Conservation (phyloP, 2,888 invertebrate species). For the Diplolepis rosae region DNA sequence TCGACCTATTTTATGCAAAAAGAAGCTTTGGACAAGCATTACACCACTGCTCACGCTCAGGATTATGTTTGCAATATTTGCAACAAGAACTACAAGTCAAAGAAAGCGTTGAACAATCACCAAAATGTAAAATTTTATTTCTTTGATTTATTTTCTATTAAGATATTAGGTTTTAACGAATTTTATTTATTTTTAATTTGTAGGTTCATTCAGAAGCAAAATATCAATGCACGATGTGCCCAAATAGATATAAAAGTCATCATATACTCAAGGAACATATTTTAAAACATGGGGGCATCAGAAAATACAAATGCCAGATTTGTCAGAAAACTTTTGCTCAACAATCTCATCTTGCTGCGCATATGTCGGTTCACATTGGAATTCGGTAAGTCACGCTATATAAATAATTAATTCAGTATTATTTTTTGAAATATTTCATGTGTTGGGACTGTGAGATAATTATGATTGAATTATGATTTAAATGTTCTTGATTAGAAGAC, state of each 20-base stretch:
- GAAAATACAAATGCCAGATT: conserved; percentile 62
- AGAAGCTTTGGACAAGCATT: conserved; percentile 54
- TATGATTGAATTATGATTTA: too few relatives aligned
- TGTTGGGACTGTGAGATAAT: too few relatives aligned
- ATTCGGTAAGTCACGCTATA: conserved; percentile 46
- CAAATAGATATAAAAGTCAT: conserved; percentile 53
- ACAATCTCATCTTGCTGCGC: conserved; percentile 66
- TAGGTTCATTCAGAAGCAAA: conserved; percentile 18
- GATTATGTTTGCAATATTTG: conserved; percentile 59
- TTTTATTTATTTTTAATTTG: background rate
- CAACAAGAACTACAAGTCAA: conserved; percentile 54
- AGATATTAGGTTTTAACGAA: background rate
- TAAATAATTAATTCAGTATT: too few relatives aligned
- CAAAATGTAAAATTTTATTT: conserved; percentile 16
- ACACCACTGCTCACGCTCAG: conserved; percentile 38
- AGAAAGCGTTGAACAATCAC: conserved; percentile 43
- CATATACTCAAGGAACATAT: conserved; percentile 64
- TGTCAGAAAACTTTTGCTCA: conserved; percentile 65
- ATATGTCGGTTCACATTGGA: conserved; percentile 65
- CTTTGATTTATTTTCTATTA: background rate
- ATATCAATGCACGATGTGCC: background rate
- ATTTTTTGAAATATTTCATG: too few relatives aligned
- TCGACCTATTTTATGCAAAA: conserved; percentile 59
- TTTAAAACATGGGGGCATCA: conserved; percentile 59
- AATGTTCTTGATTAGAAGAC: too few relatives aligned